Base-by-base conservation (phyloP, 2,113 vertebrate species). In the Eonycteris spelaea region DNA sequence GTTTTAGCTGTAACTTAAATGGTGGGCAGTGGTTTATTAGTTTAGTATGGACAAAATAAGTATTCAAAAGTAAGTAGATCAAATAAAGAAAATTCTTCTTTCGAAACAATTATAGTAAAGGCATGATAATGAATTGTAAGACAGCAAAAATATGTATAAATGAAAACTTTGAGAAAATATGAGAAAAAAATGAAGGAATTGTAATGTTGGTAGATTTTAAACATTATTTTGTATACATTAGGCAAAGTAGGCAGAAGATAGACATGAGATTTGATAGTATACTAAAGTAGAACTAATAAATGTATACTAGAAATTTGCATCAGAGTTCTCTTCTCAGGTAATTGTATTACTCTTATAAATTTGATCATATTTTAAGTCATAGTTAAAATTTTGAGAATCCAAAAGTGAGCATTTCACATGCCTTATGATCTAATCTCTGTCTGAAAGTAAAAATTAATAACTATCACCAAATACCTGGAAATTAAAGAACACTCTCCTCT, bases 381-480 rank as follows among this genome's bases (percentile, higher is more conserved):
- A 87, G 80, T 80, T 59, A 38, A 84, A 91, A 88, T 90, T 35
- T 28, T 71, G 6, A 73, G 14, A 67, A 82, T 90, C 21, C 15
- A 83, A 53, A 95, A 94, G 14, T 67, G 71, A 33, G 6, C 75
- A 91, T 97, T 91, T 79, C 13, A 78, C 28, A 38, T 89, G 10
- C 22, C 21, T 94, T 8, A 63, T 78, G 43, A 73, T 61, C 57
- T 96, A 91, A 91, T 84, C 18, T 21, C 22, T 89, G 18, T 70
- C 33, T 93, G 59, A 93, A 94, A 92, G 70, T 96, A 79, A 90
- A 96, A 90, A 26, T 61, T 73, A 67, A 55, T 74, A 59, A 57
- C 24, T 90, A 48, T 22, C 13, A 93, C 9, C 30, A 86, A 74
- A 83, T 18, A 92, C 5, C 38, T 94, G 12, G 45, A 96, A 94